phyloP scores from a whole-genome alignment of 2,888 invertebrate species.

The Rhogogaster chlorosoma region DNA sequence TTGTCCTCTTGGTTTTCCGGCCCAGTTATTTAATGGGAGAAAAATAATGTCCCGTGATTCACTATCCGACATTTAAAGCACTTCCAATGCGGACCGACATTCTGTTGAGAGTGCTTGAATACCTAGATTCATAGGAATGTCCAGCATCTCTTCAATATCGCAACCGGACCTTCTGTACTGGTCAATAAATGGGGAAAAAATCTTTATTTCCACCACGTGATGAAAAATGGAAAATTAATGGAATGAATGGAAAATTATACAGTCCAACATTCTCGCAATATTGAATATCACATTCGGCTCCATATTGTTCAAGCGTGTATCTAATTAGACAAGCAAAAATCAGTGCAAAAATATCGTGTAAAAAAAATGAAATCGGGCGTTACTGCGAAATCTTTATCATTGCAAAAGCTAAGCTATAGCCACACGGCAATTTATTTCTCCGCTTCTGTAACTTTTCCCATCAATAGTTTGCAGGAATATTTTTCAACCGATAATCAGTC shows the following conservation, averaged over 20 bases:
- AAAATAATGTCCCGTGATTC: neutral
- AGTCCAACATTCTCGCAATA: neutral
- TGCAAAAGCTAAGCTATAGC: neutral
- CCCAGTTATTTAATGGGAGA: constrained; percentile 1
- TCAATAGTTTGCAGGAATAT: constrained; percentile 17
- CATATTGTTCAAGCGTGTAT: neutral
- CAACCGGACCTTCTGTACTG: neutral
- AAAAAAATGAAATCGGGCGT: neutral
- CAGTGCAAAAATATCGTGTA: neutral
- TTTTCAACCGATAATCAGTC: constrained; percentile 23
- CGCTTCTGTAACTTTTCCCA: constrained; percentile 4
- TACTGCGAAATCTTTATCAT: neutral
- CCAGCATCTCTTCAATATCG: constrained; percentile 31
- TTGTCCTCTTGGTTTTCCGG: neutral
- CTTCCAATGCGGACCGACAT: neutral
- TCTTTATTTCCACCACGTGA: neutral
- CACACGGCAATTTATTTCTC: constrained; percentile 3
- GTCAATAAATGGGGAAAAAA: constrained; percentile 3
- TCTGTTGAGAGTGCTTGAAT: constrained; percentile 37
- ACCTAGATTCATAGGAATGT: neutral
- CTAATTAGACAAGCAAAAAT: neutral
- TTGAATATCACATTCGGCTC: neutral
- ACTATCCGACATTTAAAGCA: neutral
- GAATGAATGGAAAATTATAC: neutral
- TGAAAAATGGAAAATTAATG: too few species aligned